Percentiles rank a stretch among this genome's conserved stretches.
Conservation (phyloP, 2,113 vertebrate genomes). For the Condylura cristata region DNA sequence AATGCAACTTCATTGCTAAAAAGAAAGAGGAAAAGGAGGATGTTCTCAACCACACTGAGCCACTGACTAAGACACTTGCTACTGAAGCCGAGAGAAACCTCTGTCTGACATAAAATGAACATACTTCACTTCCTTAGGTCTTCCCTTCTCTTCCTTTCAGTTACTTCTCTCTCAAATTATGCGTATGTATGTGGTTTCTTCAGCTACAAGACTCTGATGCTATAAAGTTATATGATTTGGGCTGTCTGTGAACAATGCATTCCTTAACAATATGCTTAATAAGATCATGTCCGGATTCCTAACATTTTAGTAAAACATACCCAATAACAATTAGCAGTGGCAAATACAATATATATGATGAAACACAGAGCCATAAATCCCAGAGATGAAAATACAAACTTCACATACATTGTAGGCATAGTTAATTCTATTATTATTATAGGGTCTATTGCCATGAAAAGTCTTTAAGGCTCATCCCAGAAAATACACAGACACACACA, state of each 20-base stretch:
- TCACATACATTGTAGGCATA: slow-evolving; percentile 59
- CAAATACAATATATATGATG: slow-evolving; percentile 23
- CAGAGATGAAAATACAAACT: slow-evolving; percentile 69
- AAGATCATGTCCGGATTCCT: slow-evolving; percentile 47
- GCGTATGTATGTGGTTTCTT: background rate
- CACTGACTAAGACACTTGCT: slow-evolving; percentile 65
- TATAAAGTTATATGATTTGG: slow-evolving; percentile 32
- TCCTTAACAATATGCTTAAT: slow-evolving; percentile 37
- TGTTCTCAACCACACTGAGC: slow-evolving; percentile 78
- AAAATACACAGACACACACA: no score
- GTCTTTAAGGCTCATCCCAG: background rate
- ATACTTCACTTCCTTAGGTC: slow-evolving; percentile 13
- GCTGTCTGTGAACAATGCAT: background rate
- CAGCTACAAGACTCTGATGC: background rate
- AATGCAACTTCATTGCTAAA: slow-evolving; percentile 84
- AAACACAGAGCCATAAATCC: slow-evolving; percentile 63
- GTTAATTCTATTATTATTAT: slow-evolving; percentile 52
- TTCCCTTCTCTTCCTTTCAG: background rate
- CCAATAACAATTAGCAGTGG: slow-evolving; percentile 74
- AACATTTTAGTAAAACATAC: slow-evolving; percentile 69
- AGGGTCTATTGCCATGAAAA: slow-evolving; percentile 65
- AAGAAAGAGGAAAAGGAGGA: slow-evolving; percentile 73
- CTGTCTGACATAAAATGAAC: slow-evolving; percentile 21
- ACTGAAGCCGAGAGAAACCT: slow-evolving; percentile 14
- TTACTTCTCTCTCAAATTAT: slow-evolving; percentile 35